Evolutionary conservation across 2,113 vertebrate species (phyloP).

Genomic region (Bucco capensis): DNA sequence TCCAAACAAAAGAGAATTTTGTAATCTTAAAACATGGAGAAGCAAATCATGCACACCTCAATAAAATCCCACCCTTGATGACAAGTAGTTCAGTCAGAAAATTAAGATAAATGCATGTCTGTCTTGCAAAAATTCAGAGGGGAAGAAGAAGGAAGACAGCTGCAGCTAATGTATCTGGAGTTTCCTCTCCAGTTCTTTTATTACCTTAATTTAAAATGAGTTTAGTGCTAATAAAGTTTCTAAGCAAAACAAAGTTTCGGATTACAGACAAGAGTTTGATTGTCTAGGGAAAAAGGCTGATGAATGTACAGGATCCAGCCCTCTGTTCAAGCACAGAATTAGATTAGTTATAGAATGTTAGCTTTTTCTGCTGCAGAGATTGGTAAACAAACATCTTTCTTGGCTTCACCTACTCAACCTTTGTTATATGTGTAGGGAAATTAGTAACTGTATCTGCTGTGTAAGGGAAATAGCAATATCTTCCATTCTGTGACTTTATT

Average conservation of each 20-base stretch:
- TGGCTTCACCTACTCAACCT: conserved; percentile 42
- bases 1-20: background rate
- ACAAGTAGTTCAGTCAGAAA: background rate
- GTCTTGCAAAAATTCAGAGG: background rate
- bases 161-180: background rate
- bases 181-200: conserved; percentile 25
- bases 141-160: conserved; percentile 28
- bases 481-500: background rate
- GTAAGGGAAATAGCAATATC: background rate
- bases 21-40: background rate
- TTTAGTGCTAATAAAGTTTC: conserved; percentile 36
- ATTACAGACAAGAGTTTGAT: background rate
- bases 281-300: background rate
- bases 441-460: conserved; percentile 15
- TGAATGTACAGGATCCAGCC: conserved; percentile 19
- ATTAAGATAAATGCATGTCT: conserved; percentile 30
- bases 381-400: conserved; percentile 49
- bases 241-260: conserved; percentile 40
- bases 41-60: background rate
- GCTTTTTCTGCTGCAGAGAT: background rate
- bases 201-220: conserved; percentile 45
- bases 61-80: background rate
- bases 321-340: conserved; percentile 36
- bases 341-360: conserved; percentile 28
- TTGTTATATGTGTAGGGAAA: background rate